Evolutionary conservation across 2,113 vertebrate genomes (phyloP), one percentile per base, ranked within the genome.

Genomic region (Tyto alba): DNA sequence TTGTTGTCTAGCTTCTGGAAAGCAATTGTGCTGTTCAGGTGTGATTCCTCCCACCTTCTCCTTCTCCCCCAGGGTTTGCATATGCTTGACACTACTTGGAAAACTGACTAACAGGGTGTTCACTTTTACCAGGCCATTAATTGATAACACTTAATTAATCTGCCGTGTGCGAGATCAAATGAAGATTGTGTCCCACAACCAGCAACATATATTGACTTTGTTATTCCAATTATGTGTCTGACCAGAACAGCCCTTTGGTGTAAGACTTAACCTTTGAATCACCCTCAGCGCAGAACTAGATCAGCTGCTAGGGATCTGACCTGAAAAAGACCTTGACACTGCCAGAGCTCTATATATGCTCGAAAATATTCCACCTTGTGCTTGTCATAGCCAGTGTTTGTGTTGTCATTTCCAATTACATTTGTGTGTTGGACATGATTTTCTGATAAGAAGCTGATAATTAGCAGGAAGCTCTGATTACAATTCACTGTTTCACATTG

Each of bases 101-200:
- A 97, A 97, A 97, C 90, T 85, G 96, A 96, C 96, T 97, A 97
- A 94, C 97, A 96, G 89, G 93, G 68, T 97, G 96, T 94, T 98
- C 98, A 97, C 98, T 98, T 98, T 98, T 98, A 98, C 96, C 95
- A 97, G 96, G 95, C 97, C 97, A 98, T 98, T 98, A 98, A 98
- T 98, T 98, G 98, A 98, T 98, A 98, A 98, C 97, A 98, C 97
- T 98, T 98, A 98, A 98, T 98, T 98, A 98, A 99, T 98, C 98
- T 97, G 98, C 98, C 97, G 94, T 89, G 97, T 96, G 96, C 96
- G 96, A 98, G 98, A 98, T 98, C 97, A 98, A 98, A 95, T 85
- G 91, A 90, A 98, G 98, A 98, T 98, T 97, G 97, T 94, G 96
- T 98, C 95, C 97, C 97, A 96, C 89, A 78, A 62, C 96, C 57